Base-by-base conservation (phyloP, 1,140 invertebrate genomes). In the Druon quercuslanigerum region DNA sequence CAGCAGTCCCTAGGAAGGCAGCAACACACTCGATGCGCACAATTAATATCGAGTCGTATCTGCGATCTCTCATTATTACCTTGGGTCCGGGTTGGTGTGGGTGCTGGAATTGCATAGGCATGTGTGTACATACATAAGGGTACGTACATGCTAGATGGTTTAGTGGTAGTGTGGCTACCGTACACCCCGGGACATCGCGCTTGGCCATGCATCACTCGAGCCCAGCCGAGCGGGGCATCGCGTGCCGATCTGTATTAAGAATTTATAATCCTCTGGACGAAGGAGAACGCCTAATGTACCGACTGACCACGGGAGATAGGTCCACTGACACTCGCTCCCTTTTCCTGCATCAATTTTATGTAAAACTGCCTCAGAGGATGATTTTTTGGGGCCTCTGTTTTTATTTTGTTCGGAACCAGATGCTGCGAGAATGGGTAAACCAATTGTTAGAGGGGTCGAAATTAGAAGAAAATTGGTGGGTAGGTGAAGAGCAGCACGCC, bases 221-320 rank as follows among this genome's bases (percentile, higher is more conserved):
- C 3, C 40, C 40, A 40, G 8, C 40, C 89, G 89, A 91, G 90
- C 89, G 84, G 84, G 77, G 90, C 85, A 91, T 91, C 90, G 90
- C 90, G 90, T 91, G 90, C 90, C 90, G 90, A 91, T 91, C 90
- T 91, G 88, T 89, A 90, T 90, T 89, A 88, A 89, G 89, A 86
- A 91, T 91, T 91, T 91, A 91, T 91, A 91, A 90, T 90, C 88
- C 86, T 81, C 82, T 77, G 83, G 84, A 88, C 82, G 82, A n/a
- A n/a, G n/a, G 82, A 81, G 83, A 85, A 86, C 85, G 83, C 86
- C 87, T 88, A 88, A 88, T 88, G 87, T 88, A 86, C 84, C 82
- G 80, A 73, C 83, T 81, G 85, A 84, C 84, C 86, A 83, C 84
- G 82, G 87, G 85, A 85, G 85, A 88, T 88, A 87, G 79, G 81